Conservation (phyloP, 2,888 invertebrate species). For the Perdita meconis region DNA sequence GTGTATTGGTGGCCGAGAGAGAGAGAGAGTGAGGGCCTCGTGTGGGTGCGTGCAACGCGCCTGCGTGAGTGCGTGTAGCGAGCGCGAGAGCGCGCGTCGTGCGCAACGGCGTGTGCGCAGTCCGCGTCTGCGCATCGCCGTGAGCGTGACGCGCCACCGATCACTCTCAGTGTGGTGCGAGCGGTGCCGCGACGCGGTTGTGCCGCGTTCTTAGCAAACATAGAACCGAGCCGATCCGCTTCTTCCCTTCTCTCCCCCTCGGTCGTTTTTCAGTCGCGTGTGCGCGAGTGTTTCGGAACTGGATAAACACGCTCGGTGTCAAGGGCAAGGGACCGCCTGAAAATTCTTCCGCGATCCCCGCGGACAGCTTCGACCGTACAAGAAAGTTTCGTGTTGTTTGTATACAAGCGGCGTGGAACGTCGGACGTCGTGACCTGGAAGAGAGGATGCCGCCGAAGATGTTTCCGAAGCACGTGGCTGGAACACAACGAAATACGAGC, state of each 20-base stretch:
- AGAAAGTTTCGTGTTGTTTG: slow-evolving; percentile 62
- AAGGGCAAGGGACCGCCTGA: slow-evolving; percentile 32
- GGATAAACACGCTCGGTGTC: slow-evolving; percentile 51
- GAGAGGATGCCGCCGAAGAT: no score
- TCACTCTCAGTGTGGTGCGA: slow-evolving; percentile 80
- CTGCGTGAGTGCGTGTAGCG: slow-evolving; percentile 61
- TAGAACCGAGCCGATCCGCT: slow-evolving; percentile 11
- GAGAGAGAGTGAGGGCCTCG: slow-evolving; percentile 1
- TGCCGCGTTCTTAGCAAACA: not conserved
- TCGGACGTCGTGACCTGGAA: not conserved
- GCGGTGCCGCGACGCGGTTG: slow-evolving; percentile 70
- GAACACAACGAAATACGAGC: not conserved
- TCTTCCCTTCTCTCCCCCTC: slow-evolving; percentile 8
- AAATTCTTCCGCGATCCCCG: slow-evolving; percentile 10
- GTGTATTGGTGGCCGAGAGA: no score
- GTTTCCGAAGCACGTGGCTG: slow-evolving; percentile 56
- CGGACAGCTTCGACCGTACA: no score
- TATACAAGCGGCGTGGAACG: slow-evolving; percentile 46
- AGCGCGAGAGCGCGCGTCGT: slow-evolving; percentile 60
- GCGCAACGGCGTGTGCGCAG: slow-evolving; percentile 72
- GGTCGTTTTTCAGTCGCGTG: slow-evolving; percentile 36
- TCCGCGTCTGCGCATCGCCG: slow-evolving; percentile 72
- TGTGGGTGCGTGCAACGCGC: slow-evolving; percentile 61
- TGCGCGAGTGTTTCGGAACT: slow-evolving; percentile 49
- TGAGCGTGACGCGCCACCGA: slow-evolving; percentile 77